Conservation (phyloP, 1,140 invertebrate genomes). For the Drosophila grimshawi region DNA sequence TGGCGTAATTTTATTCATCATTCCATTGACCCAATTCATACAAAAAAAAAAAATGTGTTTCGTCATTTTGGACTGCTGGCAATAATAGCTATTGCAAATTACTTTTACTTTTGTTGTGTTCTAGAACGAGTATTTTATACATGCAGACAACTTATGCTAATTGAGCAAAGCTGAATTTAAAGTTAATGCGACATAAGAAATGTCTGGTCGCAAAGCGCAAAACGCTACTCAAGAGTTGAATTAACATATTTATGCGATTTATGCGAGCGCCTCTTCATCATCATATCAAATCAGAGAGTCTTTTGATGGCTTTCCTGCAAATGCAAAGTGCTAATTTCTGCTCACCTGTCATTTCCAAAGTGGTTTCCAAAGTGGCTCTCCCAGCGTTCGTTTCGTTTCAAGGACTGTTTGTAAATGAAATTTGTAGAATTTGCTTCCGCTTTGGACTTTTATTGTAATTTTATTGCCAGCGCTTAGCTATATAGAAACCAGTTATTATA, state of each 20-base stretch:
- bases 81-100: conserved; percentile 45
- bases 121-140: conserved; percentile 53
- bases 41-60: conserved; percentile 10
- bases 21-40: conserved; percentile 63
- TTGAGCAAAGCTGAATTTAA: conserved; percentile 55
- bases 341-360: conserved; percentile 51
- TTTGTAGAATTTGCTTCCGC: conserved; percentile 72
- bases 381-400: conserved; percentile 45
- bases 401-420: conserved; percentile 81
- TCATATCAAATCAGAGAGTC: conserved; percentile 48
- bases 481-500: conserved; percentile 18
- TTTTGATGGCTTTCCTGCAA: conserved; percentile 37
- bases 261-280: conserved; percentile 76
- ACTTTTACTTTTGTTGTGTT: conserved; percentile 57
- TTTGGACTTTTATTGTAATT: conserved; percentile 65
- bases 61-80: conserved; percentile 4
- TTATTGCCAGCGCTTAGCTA: conserved; percentile 21
- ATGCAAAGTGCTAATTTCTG: conserved; percentile 72
- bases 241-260: conserved; percentile 81
- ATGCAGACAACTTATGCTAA: conserved; percentile 68
- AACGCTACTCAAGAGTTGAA: conserved; percentile 60
- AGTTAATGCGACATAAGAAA: conserved; percentile 66
- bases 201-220: conserved; percentile 42
- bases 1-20: conserved; percentile 53
- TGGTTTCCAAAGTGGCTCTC: background rate